A percentile compares a stretch with the other conserved stretches of the same genome.
Conservation (phyloP, 2,797 vertebrate genomes). For the Dromococcyx pavoninus region DNA sequence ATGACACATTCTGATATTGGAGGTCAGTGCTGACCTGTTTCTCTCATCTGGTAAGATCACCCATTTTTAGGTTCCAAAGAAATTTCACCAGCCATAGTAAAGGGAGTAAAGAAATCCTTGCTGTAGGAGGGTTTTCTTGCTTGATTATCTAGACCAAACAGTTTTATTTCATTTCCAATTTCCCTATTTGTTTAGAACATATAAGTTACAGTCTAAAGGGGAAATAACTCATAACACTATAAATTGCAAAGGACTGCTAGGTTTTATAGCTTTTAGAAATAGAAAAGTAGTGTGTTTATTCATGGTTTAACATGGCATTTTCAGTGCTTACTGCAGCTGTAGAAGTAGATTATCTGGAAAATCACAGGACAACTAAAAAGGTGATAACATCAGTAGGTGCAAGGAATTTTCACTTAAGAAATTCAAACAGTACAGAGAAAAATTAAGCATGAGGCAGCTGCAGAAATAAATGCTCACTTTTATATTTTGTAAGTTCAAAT, state of each 20-base stretch:
- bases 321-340: not conserved
- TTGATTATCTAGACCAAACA: not conserved
- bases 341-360: not conserved
- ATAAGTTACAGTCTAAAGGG: not conserved
- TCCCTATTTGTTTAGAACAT: not conserved
- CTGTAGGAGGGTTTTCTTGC: not conserved
- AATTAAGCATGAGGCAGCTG: not conserved
- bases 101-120: not conserved
- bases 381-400: not conserved
- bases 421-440: not conserved
- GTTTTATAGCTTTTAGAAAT: not conserved
- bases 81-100: not conserved
- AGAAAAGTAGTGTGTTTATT: not conserved
- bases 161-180: not conserved
- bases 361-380: not conserved
- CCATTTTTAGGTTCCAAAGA: not conserved
- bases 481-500: not conserved
- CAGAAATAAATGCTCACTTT: not conserved
- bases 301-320: not conserved
- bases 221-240: not conserved
- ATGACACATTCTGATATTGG: not conserved
- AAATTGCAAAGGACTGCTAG: not conserved
- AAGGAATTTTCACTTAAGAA: not conserved
- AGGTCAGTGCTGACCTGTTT: not conserved
- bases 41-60: not conserved